Percentiles rank a stretch among this genome's conserved stretches.
Conservation (phyloP, 2,797 vertebrate species). For the Morelia viridis region DNA sequence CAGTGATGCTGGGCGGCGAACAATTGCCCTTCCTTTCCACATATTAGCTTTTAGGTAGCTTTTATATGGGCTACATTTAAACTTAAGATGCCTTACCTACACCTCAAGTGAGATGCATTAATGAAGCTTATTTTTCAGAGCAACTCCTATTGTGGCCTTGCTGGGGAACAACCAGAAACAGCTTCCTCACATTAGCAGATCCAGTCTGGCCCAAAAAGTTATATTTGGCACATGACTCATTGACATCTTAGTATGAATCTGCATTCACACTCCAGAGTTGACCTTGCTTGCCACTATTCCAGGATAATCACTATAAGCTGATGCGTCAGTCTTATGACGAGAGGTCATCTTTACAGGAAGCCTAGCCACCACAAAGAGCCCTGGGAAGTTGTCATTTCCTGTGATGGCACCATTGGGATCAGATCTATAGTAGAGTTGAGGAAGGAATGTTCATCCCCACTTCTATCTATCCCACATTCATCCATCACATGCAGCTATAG, state of each 20-base stretch:
- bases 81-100: background rate
- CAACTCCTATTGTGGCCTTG: background rate
- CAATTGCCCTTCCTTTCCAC: background rate
- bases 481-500: background rate
- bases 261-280: background rate
- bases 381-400: background rate
- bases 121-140: background rate
- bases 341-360: background rate
- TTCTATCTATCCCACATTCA: background rate
- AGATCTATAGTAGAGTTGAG: background rate
- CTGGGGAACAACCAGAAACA: background rate
- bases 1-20: too few relatives aligned
- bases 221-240: background rate
- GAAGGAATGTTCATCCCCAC: background rate
- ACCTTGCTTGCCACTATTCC: background rate
- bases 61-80: background rate
- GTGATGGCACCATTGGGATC: background rate
- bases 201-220: background rate
- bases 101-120: background rate
- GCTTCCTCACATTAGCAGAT: background rate
- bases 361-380: background rate
- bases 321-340: background rate
- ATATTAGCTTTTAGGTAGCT: background rate
- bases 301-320: background rate
- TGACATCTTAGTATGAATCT: background rate